phyloP scores from a whole-genome alignment of 2,888 invertebrate genomes.

The Nephrocerus scutellatus region DNA sequence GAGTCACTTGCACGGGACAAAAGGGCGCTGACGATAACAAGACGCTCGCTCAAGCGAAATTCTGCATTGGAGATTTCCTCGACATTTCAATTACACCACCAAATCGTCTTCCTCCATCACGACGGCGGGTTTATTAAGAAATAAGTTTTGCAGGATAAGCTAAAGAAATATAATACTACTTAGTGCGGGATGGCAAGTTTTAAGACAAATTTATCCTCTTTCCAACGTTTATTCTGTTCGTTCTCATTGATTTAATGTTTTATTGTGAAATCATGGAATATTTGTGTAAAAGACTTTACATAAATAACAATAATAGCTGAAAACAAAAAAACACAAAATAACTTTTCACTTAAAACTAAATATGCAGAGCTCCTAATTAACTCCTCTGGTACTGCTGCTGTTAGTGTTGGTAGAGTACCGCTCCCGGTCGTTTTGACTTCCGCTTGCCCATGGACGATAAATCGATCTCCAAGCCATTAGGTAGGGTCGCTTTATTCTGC shows the following conservation, averaged over 20 bases:
- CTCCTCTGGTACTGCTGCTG: conserved; percentile 34
- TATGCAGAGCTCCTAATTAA: conserved; percentile 25
- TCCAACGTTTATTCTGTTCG: no score
- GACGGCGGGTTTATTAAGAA: conserved; percentile 56
- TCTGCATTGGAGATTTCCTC: conserved; percentile 93
- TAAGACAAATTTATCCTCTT: no score
- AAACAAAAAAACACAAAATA: conserved; percentile 12
- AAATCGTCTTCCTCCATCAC: conserved; percentile 64
- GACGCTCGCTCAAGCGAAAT: conserved; percentile 77
- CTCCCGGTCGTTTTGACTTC: conserved; percentile 60
- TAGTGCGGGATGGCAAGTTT: no score
- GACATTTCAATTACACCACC: conserved; percentile 92
- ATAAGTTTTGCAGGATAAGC: no score
- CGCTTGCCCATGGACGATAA: conserved; percentile 61
- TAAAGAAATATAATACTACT: no score
- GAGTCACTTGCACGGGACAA: conserved; percentile 86
- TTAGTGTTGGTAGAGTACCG: conserved; percentile 25
- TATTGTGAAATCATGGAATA: no score
- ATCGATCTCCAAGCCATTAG: conserved; percentile 66
- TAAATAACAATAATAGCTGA: no score
- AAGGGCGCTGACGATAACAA: conserved; percentile 92
- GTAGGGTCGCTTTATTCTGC: conserved; percentile 64
- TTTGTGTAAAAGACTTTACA: no score
- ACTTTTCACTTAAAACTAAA: conserved; percentile 20
- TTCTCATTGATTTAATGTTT: no score